phyloP scores from a whole-genome alignment of 2,113 vertebrate genomes.

The Colossoma macropomum region DNA sequence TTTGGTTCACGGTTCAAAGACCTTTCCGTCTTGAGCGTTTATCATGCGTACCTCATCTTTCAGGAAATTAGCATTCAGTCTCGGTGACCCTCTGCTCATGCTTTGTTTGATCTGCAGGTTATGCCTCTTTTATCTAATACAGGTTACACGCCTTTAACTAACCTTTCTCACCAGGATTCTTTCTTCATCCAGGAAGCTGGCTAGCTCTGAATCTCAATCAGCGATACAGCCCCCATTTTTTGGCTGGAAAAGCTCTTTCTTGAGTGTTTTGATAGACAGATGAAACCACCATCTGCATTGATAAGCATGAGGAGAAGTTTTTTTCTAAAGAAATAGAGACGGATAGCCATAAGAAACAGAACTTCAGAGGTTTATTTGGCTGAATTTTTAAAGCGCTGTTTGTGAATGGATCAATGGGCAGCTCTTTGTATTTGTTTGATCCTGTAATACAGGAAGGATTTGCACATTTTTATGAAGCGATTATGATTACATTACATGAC shows the following conservation, averaged over 20 bases:
- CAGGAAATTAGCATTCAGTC: conserved; percentile 17
- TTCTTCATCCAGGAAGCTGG: neutral
- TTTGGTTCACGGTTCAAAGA: neutral
- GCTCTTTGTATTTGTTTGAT: no score
- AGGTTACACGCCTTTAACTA: conserved; percentile 19
- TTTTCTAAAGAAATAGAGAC: no score
- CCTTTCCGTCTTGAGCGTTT: neutral
- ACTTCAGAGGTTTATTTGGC: no score
- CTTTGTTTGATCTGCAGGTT: conserved; percentile 32
- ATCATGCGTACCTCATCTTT: neutral
- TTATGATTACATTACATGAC: neutral
- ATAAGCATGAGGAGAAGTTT: neutral
- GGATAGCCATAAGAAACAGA: no score
- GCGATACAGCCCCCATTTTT: neutral
- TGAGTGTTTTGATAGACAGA: conserved; percentile 1
- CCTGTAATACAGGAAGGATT: conserved; percentile 13
- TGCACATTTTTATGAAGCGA: conserved; percentile 20
- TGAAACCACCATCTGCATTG: neutral
- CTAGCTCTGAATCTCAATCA: conserved; percentile 1
- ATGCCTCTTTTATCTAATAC: conserved; percentile 31
- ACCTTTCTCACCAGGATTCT: neutral
- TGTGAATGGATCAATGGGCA: no score
- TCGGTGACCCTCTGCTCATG: neutral
- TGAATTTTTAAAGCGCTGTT: neutral
- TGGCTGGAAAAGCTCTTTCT: neutral